These are phyloP conservation scores for Morone chrysops DNA, from an alignment of 2,113 vertebrate genomes.

Conservation along the genomic window DNA sequence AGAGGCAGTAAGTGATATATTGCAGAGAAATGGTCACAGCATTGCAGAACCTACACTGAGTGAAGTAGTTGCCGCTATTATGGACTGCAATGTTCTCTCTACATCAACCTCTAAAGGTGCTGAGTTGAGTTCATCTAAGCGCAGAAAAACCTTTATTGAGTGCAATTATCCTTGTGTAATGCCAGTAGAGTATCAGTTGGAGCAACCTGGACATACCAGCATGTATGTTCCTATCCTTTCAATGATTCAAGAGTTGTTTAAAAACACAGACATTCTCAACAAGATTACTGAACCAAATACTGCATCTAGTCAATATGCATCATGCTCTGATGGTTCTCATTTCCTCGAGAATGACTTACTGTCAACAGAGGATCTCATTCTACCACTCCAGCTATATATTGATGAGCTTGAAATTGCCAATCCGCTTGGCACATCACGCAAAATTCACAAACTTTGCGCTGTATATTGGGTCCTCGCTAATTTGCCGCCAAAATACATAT, in stretches of 20 bases:
- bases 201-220: conserved; percentile 31
- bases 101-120: conserved; percentile 28
- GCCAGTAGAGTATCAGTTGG: conserved; percentile 45
- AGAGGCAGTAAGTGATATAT: conserved; percentile 19
- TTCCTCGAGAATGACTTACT: conserved; percentile 49
- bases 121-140: conserved; percentile 31
- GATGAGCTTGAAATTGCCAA: conserved; percentile 31
- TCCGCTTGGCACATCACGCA: conserved; percentile 24
- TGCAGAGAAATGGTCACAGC: conserved; percentile 34
- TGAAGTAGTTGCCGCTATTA: conserved; percentile 44
- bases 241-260: conserved; percentile 58
- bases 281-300: conserved; percentile 31
- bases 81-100: conserved; percentile 44
- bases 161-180: conserved; percentile 36
- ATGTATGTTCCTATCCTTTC: conserved; percentile 63
- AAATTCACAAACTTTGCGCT: conserved; percentile 22
- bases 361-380: neutral
- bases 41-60: conserved; percentile 16
- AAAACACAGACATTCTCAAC: conserved; percentile 50
- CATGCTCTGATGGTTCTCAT: conserved; percentile 40
- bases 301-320: conserved; percentile 21
- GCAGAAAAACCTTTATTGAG: conserved; percentile 48
- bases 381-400: conserved; percentile 18
- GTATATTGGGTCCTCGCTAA: conserved; percentile 20
- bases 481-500: neutral